A percentile compares a stretch with the other conserved stretches of the same genome.
Evolutionary conservation across 2,888 invertebrate species (phyloP).

Genomic region (Ligdia adustata): DNA sequence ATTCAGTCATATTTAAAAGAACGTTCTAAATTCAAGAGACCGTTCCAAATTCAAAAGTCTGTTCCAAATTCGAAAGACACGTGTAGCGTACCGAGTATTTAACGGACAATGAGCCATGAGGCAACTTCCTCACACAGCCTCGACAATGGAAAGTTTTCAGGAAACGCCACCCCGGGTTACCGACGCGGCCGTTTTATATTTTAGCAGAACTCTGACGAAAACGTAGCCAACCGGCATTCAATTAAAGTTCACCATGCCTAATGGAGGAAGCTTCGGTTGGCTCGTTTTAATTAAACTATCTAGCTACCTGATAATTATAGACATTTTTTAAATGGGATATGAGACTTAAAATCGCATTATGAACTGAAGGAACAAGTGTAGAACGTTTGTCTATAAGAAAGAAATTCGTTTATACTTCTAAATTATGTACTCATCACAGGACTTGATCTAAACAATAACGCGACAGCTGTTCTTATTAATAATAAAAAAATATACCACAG

Average conservation of each 20-base stretch:
- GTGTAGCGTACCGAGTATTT: constrained; percentile 44
- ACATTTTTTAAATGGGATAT: too few relatives aligned
- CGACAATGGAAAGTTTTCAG: constrained; percentile 78
- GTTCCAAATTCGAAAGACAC: constrained; percentile 45
- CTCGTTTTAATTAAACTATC: not conserved
- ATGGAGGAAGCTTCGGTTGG: not conserved
- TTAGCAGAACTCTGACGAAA: constrained; percentile 70
- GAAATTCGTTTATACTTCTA: too few relatives aligned
- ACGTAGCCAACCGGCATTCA: constrained; percentile 58
- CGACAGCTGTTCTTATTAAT: too few relatives aligned
- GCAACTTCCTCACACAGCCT: constrained; percentile 17
- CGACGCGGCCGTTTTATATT: constrained; percentile 62
- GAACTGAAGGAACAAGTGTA: too few relatives aligned
- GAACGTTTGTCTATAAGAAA: too few relatives aligned
- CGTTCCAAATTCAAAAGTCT: constrained; percentile 43
- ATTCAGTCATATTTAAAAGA: too few relatives aligned
- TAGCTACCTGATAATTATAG: too few relatives aligned
- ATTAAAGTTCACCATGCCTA: constrained; percentile 52
- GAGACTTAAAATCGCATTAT: too few relatives aligned
- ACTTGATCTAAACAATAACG: too few relatives aligned
- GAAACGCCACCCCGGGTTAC: constrained; percentile 70
- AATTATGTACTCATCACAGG: too few relatives aligned
- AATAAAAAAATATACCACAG: too few relatives aligned
- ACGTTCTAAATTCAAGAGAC: constrained; percentile 17
- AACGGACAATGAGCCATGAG: constrained; percentile 56